phyloP scores from a whole-genome alignment of 1,140 invertebrate species.

The Drosophila pallidifrons region DNA sequence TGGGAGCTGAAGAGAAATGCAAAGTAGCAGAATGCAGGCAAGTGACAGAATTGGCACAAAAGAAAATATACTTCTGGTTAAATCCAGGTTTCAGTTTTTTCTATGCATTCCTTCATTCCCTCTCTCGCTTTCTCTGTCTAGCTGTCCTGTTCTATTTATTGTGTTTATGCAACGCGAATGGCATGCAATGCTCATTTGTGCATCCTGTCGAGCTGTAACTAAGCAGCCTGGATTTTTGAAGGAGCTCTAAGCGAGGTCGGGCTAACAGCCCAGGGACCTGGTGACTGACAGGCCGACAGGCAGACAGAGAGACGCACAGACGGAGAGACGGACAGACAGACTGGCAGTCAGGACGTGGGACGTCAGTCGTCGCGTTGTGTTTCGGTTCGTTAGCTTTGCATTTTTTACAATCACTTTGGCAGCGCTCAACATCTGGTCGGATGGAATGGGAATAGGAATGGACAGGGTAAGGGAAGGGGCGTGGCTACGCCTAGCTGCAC shows the following conservation, averaged over 20 bases:
- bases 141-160: constrained; percentile 31
- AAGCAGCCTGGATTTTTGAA: constrained; percentile 30
- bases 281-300: constrained; percentile 31
- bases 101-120: background rate
- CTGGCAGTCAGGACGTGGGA: constrained; percentile 48
- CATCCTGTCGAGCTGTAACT: constrained; percentile 20
- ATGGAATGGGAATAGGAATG: too few species aligned
- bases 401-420: constrained; percentile 82
- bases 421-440: constrained; percentile 24
- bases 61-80: constrained; percentile 24
- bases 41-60: constrained; percentile 41
- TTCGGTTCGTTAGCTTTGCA: constrained; percentile 82
- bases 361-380: constrained; percentile 78
- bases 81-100: constrained; percentile 28
- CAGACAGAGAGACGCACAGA: background rate
- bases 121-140: background rate
- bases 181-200: constrained; percentile 60
- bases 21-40: constrained; percentile 68
- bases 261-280: constrained; percentile 25
- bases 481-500: constrained; percentile 55
- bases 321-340: constrained; percentile 17
- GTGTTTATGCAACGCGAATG: constrained; percentile 61
- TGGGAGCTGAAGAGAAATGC: constrained; percentile 49
- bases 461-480: background rate
- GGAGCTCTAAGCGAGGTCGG: background rate